A percentile compares a stretch with the other conserved stretches of the same genome.
Evolutionary conservation across 2,797 vertebrate genomes (phyloP).

Genomic region (Cygnus olor): DNA sequence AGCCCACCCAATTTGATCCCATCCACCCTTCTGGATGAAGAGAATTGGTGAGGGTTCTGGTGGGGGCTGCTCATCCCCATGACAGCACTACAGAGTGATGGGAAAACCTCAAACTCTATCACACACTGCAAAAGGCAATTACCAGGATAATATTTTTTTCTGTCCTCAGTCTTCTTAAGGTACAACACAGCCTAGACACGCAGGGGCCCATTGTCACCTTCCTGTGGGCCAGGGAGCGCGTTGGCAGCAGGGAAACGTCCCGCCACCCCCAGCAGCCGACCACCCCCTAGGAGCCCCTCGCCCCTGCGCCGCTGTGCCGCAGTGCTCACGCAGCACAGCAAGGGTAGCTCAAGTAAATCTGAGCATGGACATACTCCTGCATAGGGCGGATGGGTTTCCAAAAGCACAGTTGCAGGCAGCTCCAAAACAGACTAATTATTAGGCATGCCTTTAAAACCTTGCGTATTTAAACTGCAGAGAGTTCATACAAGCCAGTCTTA

Average conservation of each 20-base stretch:
- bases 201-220: rapidly evolving
- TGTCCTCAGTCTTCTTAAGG: neutral
- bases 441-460: neutral
- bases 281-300: too few species aligned
- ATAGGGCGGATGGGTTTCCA: neutral
- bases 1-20: constrained; percentile 12
- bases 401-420: neutral
- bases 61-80: neutral
- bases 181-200: rapidly evolving
- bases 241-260: rapidly evolving
- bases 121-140: neutral
- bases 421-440: rapidly evolving
- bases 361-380: neutral
- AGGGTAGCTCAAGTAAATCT: rapidly evolving
- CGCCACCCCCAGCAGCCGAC: too few species aligned
- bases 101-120: neutral
- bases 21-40: constrained; percentile 8
- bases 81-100: neutral
- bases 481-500: neutral
- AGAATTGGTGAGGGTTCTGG: neutral
- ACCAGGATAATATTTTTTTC: neutral
- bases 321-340: too few species aligned
- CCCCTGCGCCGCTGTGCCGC: too few species aligned
- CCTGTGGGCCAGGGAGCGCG: neutral
- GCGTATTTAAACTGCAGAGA: neutral